Evolutionary conservation across 2,888 invertebrate species (phyloP), one percentile per base, ranked within the genome.

Genomic region (Hylaea fasciaria): DNA sequence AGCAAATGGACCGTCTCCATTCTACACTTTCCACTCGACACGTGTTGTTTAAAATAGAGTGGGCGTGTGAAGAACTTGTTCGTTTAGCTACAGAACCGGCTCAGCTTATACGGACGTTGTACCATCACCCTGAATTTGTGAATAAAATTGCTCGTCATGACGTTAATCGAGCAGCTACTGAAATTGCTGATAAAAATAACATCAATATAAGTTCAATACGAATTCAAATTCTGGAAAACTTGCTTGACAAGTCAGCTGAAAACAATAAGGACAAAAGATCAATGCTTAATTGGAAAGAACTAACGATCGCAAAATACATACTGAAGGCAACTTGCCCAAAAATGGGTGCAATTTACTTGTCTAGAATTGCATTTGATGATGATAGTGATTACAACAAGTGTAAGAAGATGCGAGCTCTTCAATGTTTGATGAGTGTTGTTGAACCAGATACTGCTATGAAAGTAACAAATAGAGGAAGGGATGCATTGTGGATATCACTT

Each of bases 271-370:
- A 69, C 54, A 82, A 81, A 70, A 69, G 68, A 56, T 73, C 81
- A 1, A 82, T 85, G 45, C 76, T 92, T 37, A 82, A 81, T 62
- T 81, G 77, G 40, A 86, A 78, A 69, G 87, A 88, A 64, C 79
- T 93, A 64, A 83, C 88, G 73, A 92, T 83, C 47, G 91, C 90
- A 14, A 92, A 92, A 72, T 92, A 91, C 72, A 92, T 93, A 72
- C 74, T 93, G 16, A 91, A 88, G 78, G 92, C 91, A 52, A 92
- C 92, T 14, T 92, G 92, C 69, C 88, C 91, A 14, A 92, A 91
- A 83, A 91, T 92, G 90, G 89, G 91, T 4, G 92, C 92, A 12
- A 89, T 92, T 66, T 92, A 93, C 71, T 78, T 93, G 66, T 91
- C 91, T 12, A 82, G 92, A 53, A 92, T 92, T 57, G 92, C 89